Evolutionary conservation across 2,797 vertebrate genomes (phyloP).

Genomic region (Salmo trutta): DNA sequence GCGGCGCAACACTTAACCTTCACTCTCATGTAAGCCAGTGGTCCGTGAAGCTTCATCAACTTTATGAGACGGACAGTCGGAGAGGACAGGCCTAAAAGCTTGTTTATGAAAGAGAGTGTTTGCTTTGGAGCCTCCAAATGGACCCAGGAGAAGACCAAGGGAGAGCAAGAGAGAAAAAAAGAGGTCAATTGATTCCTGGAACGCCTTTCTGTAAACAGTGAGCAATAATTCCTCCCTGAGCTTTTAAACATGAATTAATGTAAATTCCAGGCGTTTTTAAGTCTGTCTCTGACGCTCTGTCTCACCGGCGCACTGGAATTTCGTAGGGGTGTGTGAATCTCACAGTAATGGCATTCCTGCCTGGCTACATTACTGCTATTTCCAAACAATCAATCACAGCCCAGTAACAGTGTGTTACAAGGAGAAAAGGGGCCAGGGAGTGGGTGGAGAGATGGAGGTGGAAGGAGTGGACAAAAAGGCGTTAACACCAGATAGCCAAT

Average conservation of each 20-base stretch:
- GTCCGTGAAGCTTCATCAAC: constrained; percentile 67
- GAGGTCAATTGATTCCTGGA: constrained; percentile 57
- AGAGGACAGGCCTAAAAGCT: constrained; percentile 65
- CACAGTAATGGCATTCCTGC: constrained; percentile 77
- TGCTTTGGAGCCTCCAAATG: constrained; percentile 72
- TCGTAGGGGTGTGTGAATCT: constrained; percentile 77
- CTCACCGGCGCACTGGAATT: constrained; percentile 72
- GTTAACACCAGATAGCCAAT: constrained; percentile 45
- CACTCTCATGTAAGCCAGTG: constrained; percentile 60
- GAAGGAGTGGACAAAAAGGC: constrained; percentile 35
- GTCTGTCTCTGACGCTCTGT: constrained; percentile 64
- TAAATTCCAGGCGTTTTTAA: constrained; percentile 58
- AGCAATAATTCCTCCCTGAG: constrained; percentile 70
- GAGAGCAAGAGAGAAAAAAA: constrained; percentile 30
- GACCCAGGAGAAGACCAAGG: constrained; percentile 43
- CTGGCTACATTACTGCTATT: constrained; percentile 70
- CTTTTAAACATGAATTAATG: constrained; percentile 79
- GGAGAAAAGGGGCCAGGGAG: constrained; percentile 8
- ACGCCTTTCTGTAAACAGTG: constrained; percentile 70
- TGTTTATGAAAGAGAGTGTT: constrained; percentile 74
- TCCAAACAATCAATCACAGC: constrained; percentile 75
- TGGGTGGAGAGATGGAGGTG: neutral
- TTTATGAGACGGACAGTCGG: constrained; percentile 67
- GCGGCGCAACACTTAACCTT: constrained; percentile 45
- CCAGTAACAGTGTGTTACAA: constrained; percentile 18